These are phyloP conservation scores for Epinotia demarniana DNA, from an alignment of 2,888 invertebrate species.

Conservation along the genomic window DNA sequence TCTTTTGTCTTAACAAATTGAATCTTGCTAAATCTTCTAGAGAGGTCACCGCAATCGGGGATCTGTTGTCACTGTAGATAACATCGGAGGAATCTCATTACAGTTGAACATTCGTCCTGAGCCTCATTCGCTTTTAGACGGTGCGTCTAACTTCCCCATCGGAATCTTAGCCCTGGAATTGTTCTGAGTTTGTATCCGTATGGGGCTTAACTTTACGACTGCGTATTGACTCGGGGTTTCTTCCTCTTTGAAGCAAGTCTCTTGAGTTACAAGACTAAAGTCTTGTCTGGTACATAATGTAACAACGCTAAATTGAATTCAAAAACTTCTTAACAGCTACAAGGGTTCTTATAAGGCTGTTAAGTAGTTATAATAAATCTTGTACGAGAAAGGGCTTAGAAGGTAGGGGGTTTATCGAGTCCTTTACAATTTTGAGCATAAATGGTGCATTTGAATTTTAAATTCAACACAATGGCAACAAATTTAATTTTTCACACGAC, in stretches of 20 bases:
- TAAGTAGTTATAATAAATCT: constrained; percentile 8
- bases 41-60: constrained; percentile 83
- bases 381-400: constrained; percentile 12
- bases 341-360: constrained; percentile 12
- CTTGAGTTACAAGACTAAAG: constrained; percentile 6
- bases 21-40: constrained; percentile 77
- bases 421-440: background rate
- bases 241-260: constrained; percentile 20
- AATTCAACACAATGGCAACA: constrained; percentile 38
- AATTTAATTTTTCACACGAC: constrained; percentile 44
- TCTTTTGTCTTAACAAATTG: constrained; percentile 81
- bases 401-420: background rate
- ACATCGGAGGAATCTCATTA: constrained; percentile 82
- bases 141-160: constrained; percentile 64
- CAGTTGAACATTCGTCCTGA: constrained; percentile 68
- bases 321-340: constrained; percentile 12
- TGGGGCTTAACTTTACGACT: constrained; percentile 37
- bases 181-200: constrained; percentile 51
- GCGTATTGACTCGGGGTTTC: constrained; percentile 28
- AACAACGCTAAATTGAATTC: constrained; percentile 33
- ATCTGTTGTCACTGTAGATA: constrained; percentile 81
- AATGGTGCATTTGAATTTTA: constrained; percentile 28
- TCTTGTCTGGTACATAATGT: constrained; percentile 25
- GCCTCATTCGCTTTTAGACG: constrained; percentile 65
- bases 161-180: constrained; percentile 69